A percentile compares a stretch with the other conserved stretches of the same genome.
Conservation (phyloP, 2,797 vertebrate species). For the Varecia variegata region DNA sequence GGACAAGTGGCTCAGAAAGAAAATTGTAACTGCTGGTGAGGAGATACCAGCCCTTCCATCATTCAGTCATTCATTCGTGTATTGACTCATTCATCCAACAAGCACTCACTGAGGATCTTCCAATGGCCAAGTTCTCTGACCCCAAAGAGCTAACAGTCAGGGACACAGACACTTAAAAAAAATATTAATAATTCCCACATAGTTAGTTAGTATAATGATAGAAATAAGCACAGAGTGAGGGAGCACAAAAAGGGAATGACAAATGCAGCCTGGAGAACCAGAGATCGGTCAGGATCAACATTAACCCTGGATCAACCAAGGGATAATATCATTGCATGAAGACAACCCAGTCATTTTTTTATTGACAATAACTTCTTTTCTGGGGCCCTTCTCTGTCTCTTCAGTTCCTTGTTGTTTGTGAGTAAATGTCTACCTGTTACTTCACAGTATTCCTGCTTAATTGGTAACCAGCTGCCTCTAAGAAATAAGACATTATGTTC, state of each 20-base stretch:
- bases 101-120: not conserved
- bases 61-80: not conserved
- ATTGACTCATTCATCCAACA: not conserved
- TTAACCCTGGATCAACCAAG: not conserved
- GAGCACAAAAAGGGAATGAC: not conserved
- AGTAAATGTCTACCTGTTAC: constrained; percentile 65
- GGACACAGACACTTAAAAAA: not conserved
- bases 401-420: constrained; percentile 58
- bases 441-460: constrained; percentile 63
- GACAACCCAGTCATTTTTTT: not conserved
- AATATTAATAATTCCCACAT: not conserved
- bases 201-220: not conserved
- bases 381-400: constrained; percentile 24
- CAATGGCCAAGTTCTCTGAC: not conserved
- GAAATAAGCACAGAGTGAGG: not conserved
- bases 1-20: not conserved
- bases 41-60: not conserved
- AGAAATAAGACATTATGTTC: constrained; percentile 62
- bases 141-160: not conserved
- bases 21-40: not conserved
- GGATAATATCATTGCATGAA: not conserved
- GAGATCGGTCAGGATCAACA: not conserved
- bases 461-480: constrained; percentile 64
- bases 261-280: not conserved
- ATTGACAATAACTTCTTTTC: constrained; percentile 49